Percentiles rank a stretch among this genome's conserved stretches.
Conservation (phyloP, 23 tunicate genomes). For the Trididemnum nubilum region DNA sequence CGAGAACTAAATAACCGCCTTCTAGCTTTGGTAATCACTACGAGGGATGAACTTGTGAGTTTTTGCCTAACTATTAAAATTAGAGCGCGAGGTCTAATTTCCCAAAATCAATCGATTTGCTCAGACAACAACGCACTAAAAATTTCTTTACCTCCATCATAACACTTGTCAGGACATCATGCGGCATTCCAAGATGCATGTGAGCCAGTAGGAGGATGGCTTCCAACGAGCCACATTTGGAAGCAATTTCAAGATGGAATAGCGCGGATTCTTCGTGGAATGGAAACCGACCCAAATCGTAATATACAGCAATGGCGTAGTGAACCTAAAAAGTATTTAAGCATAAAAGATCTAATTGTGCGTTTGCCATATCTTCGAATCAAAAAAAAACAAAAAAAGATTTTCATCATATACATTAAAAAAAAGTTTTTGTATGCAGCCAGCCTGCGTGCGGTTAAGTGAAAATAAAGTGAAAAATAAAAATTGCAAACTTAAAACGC, state of each 20-base stretch:
- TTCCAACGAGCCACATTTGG: constrained; percentile 89
- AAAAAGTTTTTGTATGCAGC: not conserved
- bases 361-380: not conserved
- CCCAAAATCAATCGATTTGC: too few relatives aligned
- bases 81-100: not conserved
- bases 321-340: constrained; percentile 74
- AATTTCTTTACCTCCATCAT: constrained; percentile 53
- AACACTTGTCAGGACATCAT: constrained; percentile 70
- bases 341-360: too few relatives aligned
- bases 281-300: constrained; percentile 72
- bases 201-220: constrained; percentile 65
- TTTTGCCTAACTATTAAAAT: not conserved
- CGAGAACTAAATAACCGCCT: too few relatives aligned
- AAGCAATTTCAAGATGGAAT: constrained; percentile 86
- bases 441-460: too few relatives aligned
- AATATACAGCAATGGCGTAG: constrained; percentile 82
- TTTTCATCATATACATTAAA: not conserved
- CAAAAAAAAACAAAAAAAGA: not conserved
- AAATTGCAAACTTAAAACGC: too few relatives aligned
- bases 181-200: constrained; percentile 85
- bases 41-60: too few relatives aligned
- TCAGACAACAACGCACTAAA: too few relatives aligned
- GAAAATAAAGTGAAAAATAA: too few relatives aligned
- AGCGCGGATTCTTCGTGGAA: constrained; percentile 86
- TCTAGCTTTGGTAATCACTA: too few relatives aligned